Conservation (phyloP, 2,797 vertebrate genomes). For the Malurus leucopterus region DNA sequence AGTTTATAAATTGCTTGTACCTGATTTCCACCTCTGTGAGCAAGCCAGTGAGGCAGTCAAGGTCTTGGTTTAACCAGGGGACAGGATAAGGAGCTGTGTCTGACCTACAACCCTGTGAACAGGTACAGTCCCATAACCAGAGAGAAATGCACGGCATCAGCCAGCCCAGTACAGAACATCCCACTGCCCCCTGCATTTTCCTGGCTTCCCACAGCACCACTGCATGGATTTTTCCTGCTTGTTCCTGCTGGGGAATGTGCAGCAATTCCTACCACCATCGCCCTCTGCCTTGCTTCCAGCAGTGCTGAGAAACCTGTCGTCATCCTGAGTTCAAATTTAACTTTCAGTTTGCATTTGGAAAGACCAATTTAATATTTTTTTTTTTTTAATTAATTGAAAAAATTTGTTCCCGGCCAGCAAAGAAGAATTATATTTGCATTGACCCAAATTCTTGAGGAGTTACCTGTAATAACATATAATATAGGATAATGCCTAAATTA, state of each 20-base stretch:
- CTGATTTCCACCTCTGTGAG: background rate
- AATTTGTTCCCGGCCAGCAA: background rate
- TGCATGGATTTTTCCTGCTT: background rate
- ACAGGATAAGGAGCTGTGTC: accelerated
- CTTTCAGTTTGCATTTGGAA: background rate
- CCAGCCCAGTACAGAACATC: background rate
- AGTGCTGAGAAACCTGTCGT: background rate
- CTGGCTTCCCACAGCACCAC: background rate
- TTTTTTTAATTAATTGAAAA: background rate
- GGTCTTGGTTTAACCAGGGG: background rate
- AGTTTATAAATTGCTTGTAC: background rate
- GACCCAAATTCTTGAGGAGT: background rate
- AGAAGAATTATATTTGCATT: background rate
- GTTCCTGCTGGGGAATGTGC: background rate
- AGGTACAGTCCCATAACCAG: accelerated
- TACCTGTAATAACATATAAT: background rate
- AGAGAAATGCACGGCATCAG: accelerated
- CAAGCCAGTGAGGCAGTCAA: background rate
- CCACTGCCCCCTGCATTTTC: background rate
- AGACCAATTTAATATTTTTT: background rate
- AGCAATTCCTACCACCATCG: background rate
- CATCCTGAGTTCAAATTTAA: background rate
- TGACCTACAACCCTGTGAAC: accelerated
- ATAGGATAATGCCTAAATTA: background rate
- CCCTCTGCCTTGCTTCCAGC: background rate